Evolutionary conservation across 2,888 invertebrate species (phyloP).

Genomic region (Aleiodes alternator): DNA sequence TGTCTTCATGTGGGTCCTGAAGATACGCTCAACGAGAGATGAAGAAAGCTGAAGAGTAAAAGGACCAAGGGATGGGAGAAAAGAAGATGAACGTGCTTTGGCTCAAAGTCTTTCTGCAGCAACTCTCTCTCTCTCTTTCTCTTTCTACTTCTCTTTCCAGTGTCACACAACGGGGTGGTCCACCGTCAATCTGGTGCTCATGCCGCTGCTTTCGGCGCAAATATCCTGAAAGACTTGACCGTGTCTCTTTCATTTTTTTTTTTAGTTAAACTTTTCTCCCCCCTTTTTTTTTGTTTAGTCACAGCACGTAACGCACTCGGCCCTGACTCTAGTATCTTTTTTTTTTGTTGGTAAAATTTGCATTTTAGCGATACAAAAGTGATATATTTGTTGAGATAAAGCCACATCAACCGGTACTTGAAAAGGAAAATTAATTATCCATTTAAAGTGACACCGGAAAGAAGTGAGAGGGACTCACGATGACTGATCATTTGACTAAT

Average conservation of each 20-base stretch:
- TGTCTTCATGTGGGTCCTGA: conserved; percentile 5
- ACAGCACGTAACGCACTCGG: conserved; percentile 60
- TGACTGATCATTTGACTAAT: conserved; percentile 43
- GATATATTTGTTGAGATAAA: conserved; percentile 18
- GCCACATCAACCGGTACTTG: not conserved
- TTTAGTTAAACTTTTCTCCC: conserved; percentile 13
- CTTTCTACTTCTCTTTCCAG: conserved; percentile 31
- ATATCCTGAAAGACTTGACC: conserved; percentile 69
- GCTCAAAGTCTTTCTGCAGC: conserved; percentile 19
- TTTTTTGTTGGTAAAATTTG: conserved; percentile 27
- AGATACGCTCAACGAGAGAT: conserved; percentile 25
- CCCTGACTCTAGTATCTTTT: conserved; percentile 49
- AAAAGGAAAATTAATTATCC: conserved; percentile 34
- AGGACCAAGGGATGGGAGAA: conserved; percentile 32
- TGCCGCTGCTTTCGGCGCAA: conserved; percentile 70
- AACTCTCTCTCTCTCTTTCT: conserved; percentile 21
- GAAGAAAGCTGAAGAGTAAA: conserved; percentile 20
- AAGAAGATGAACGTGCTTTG: conserved; percentile 35
- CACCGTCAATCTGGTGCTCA: conserved; percentile 71
- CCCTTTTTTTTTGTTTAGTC: conserved; percentile 60
- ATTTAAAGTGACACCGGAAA: conserved; percentile 38
- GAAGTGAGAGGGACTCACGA: conserved; percentile 36
- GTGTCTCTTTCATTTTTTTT: conserved; percentile 31
- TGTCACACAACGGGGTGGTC: conserved; percentile 66
- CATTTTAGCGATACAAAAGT: conserved; percentile 3